Percentiles rank a stretch among this genome's conserved stretches.
Evolutionary conservation across 2,888 invertebrate genomes (phyloP).

Genomic region (Acleris holmiana): DNA sequence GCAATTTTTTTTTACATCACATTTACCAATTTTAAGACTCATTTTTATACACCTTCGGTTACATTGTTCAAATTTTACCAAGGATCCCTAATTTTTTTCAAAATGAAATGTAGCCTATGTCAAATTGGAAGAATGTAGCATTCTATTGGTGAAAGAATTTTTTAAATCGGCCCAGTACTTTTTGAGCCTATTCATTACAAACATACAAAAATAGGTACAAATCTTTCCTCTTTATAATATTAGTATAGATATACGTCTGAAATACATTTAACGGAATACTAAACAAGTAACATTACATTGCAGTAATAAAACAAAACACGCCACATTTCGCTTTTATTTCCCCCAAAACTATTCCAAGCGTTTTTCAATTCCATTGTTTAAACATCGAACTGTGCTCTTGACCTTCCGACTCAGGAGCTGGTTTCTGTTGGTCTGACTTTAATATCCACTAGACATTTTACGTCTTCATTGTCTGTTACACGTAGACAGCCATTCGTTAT

Average conservation of each 20-base stretch:
- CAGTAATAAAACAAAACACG: not conserved
- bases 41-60: no score
- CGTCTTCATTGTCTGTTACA: conserved; percentile 51
- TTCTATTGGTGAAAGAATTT: no score
- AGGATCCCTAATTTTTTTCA: no score
- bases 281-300: not conserved
- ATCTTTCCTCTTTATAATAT: no score
- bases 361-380: conserved; percentile 2
- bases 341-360: conserved; percentile 5
- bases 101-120: no score
- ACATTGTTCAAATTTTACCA: no score
- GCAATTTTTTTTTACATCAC: no score
- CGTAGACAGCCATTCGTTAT: conserved; percentile 44
- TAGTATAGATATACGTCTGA: not conserved
- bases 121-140: no score
- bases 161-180: no score
- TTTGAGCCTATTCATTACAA: no score
- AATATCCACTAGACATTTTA: conserved; percentile 44
- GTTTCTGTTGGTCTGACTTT: conserved; percentile 43
- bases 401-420: conserved; percentile 24
- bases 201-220: no score
- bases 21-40: no score
- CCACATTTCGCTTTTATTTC: conserved; percentile 9
- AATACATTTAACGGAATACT: not conserved
- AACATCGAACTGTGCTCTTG: conserved; percentile 14